A percentile compares a stretch with the other conserved stretches of the same genome.
phyloP scores from a whole-genome alignment of 2,797 vertebrate species.

The Numenius phaeopus region DNA sequence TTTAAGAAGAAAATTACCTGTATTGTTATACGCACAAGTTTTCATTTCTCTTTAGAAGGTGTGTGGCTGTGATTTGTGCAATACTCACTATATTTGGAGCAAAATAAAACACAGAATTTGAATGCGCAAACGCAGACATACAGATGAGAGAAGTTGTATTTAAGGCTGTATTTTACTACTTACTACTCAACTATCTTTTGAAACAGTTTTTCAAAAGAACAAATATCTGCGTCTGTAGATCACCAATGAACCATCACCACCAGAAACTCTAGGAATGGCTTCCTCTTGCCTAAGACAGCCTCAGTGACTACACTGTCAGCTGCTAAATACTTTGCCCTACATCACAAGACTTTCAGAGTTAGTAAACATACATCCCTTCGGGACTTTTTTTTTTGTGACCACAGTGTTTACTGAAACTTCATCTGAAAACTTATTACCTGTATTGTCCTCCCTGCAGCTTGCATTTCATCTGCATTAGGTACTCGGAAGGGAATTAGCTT shows the following conservation, averaged over 20 bases:
- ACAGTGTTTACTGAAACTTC: neutral
- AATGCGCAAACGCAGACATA: neutral
- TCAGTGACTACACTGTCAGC: neutral
- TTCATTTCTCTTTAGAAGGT: neutral
- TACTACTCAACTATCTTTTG: neutral
- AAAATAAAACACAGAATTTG: neutral
- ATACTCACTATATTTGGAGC: neutral
- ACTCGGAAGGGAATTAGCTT: neutral
- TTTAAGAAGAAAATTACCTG: conserved; percentile 10
- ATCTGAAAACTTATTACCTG: neutral
- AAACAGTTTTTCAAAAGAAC: neutral
- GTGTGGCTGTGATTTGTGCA: neutral
- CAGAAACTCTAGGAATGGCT: neutral
- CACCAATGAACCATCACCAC: neutral
- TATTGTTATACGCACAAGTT: neutral
- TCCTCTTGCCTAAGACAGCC: neutral
- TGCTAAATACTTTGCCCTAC: neutral
- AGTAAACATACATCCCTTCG: neutral
- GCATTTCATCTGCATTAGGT: neutral
- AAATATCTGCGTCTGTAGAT: neutral
- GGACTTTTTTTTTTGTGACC: neutral
- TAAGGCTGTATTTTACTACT: neutral
- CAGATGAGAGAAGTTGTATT: neutral
- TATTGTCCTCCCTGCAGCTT: neutral
- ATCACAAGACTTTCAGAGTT: neutral